Evolutionary conservation across 1,140 invertebrate genomes (phyloP).

Genomic region (Sycobia sp.): DNA sequence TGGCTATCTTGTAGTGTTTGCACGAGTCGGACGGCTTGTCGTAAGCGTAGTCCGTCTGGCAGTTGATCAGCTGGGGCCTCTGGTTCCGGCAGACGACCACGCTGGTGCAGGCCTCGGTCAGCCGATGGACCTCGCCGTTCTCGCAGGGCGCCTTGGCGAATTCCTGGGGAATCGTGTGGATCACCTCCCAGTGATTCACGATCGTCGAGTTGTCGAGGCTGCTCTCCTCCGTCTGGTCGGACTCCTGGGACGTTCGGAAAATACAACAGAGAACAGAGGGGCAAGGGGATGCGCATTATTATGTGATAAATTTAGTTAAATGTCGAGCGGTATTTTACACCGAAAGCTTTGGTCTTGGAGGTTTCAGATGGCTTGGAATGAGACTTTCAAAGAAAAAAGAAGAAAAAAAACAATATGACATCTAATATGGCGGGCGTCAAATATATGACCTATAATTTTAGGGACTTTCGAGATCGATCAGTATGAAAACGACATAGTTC

Average conservation of each 20-base stretch:
- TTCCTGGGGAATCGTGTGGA: slow-evolving; percentile 42
- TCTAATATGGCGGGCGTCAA: too few species aligned
- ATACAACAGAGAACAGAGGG: too few species aligned
- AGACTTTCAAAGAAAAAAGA: too few species aligned
- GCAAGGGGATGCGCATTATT: background rate
- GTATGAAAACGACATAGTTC: too few species aligned
- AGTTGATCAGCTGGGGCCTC: slow-evolving; percentile 47
- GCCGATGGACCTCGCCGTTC: slow-evolving; percentile 45
- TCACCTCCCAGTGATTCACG: slow-evolving; percentile 41
- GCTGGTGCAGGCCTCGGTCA: slow-evolving; percentile 48
- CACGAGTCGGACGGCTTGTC: slow-evolving; percentile 49
- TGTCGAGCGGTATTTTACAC: too few species aligned
- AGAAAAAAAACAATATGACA: too few species aligned
- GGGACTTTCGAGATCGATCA: too few species aligned
- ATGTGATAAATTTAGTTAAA: background rate
- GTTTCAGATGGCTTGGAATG: too few species aligned
- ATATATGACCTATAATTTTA: too few species aligned
- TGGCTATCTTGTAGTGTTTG: slow-evolving; percentile 44
- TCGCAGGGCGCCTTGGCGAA: slow-evolving; percentile 44
- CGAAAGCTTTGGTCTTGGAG: too few species aligned
- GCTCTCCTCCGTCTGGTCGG: background rate
- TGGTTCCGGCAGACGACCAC: slow-evolving; percentile 50
- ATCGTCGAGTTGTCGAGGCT: slow-evolving; percentile 30
- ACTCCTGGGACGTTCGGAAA: background rate
- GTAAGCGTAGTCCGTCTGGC: slow-evolving; percentile 45